Evolutionary conservation across 1,140 invertebrate species (phyloP).

Genomic region (Phocides pigmalion): DNA sequence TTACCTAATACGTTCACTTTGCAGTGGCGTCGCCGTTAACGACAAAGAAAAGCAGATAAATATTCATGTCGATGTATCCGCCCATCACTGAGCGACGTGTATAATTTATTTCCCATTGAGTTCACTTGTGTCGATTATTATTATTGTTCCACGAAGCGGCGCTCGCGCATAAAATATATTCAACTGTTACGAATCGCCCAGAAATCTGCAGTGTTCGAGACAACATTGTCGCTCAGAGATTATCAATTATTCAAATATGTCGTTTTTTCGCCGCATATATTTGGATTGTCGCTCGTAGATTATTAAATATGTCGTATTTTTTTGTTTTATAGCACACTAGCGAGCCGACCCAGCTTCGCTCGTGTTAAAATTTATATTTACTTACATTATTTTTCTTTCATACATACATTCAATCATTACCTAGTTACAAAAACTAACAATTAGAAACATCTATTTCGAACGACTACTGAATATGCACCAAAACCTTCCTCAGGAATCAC

Average conservation of each 20-base stretch:
- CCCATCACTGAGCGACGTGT: constrained; percentile 54
- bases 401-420: too few species aligned
- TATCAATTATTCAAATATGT: too few species aligned
- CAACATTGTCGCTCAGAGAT: constrained; percentile 15
- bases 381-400: too few species aligned
- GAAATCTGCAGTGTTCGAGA: constrained; percentile 6
- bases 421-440: too few species aligned
- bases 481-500: too few species aligned
- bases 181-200: constrained; percentile 48
- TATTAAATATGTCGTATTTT: neutral
- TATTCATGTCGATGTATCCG: constrained; percentile 14
- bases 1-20: neutral
- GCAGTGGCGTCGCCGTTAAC: neutral
- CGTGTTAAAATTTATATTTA: too few species aligned
- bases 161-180: constrained; percentile 55
- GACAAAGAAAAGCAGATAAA: neutral
- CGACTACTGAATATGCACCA: too few species aligned
- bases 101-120: constrained; percentile 80
- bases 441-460: too few species aligned
- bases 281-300: constrained; percentile 21
- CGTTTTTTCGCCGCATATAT: too few species aligned
- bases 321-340: too few species aligned
- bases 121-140: constrained; percentile 73
- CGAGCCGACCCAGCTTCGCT: too few species aligned
- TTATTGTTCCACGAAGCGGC: constrained; percentile 74